Evolutionary conservation across 2,888 invertebrate species (phyloP).

Genomic region (Drosophila ustulata): DNA sequence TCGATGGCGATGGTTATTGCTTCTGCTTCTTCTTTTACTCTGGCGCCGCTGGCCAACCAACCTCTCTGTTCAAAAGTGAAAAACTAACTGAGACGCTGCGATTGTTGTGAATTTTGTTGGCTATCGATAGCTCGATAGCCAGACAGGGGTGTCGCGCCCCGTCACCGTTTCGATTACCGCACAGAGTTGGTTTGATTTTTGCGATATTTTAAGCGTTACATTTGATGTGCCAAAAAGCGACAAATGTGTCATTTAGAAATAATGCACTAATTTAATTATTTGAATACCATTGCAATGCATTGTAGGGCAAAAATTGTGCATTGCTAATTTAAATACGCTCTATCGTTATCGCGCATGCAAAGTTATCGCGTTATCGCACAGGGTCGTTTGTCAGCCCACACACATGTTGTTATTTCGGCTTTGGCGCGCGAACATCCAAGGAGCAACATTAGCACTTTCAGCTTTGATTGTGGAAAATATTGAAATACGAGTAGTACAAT

Average conservation of each 20-base stretch:
- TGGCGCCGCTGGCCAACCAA: conserved; percentile 63
- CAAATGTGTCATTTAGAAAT: too few relatives aligned
- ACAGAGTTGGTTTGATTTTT: conserved; percentile 38
- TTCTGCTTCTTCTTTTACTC: conserved; percentile 41
- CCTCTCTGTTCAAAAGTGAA: conserved; percentile 82
- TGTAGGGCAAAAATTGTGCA: not conserved
- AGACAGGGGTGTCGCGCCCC: conserved; percentile 17
- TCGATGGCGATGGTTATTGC: conserved; percentile 40
- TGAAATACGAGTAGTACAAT: not conserved
- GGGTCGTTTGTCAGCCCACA: conserved; percentile 38
- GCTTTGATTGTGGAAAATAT: not conserved
- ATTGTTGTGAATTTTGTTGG: conserved; percentile 46
- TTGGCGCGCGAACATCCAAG: conserved; percentile 55
- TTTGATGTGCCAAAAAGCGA: too few relatives aligned
- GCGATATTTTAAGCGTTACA: too few relatives aligned
- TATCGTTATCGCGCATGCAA: conserved; percentile 8
- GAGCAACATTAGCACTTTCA: too few relatives aligned
- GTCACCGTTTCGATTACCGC: not conserved
- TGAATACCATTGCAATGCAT: too few relatives aligned
- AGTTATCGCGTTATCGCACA: conserved; percentile 39
- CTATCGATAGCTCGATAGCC: conserved; percentile 45
- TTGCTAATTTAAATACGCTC: not conserved
- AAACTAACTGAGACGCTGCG: conserved; percentile 78
- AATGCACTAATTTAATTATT: too few relatives aligned
- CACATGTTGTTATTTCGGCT: conserved; percentile 34